Conservation (phyloP, 2,113 vertebrate species). For the Passer montanus region DNA sequence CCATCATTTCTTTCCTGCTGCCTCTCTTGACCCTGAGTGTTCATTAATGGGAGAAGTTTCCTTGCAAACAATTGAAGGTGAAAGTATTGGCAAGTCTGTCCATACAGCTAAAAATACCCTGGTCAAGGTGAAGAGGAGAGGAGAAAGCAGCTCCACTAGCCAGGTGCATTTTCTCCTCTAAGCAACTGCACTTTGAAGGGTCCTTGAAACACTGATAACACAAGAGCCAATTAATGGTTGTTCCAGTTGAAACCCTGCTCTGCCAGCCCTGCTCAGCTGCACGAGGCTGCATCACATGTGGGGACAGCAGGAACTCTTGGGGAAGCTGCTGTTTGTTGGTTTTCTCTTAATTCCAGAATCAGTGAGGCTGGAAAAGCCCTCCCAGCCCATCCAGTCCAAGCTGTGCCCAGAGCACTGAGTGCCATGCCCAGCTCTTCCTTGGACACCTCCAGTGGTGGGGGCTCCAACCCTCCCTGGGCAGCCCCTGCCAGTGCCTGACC, state of each 20-base stretch:
- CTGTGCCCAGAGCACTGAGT: neutral
- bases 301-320: neutral
- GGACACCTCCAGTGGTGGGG: neutral
- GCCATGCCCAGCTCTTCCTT: rapidly evolving
- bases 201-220: neutral
- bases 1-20: neutral
- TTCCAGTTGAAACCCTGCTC: neutral
- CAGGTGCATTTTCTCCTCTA: conserved; percentile 29
- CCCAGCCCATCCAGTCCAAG: rapidly evolving
- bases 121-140: conserved; percentile 41
- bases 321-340: neutral
- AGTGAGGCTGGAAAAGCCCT: neutral
- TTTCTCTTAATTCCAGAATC: neutral
- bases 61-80: conserved; percentile 46
- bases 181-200: neutral
- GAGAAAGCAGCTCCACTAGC: neutral
- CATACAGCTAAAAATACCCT: conserved; percentile 55
- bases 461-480: neutral
- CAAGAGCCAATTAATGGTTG: neutral
- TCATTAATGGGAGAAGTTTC: neutral
- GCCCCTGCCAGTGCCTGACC: rapidly evolving
- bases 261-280: neutral
- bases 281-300: neutral
- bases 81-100: conserved; percentile 56
- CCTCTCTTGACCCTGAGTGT: neutral